A percentile compares a stretch with the other conserved stretches of the same genome.
Evolutionary conservation across 30 jellyfish, hydroid and myxozoan genomes (phyloP).

Genomic region (Pelagia noctiluca): DNA sequence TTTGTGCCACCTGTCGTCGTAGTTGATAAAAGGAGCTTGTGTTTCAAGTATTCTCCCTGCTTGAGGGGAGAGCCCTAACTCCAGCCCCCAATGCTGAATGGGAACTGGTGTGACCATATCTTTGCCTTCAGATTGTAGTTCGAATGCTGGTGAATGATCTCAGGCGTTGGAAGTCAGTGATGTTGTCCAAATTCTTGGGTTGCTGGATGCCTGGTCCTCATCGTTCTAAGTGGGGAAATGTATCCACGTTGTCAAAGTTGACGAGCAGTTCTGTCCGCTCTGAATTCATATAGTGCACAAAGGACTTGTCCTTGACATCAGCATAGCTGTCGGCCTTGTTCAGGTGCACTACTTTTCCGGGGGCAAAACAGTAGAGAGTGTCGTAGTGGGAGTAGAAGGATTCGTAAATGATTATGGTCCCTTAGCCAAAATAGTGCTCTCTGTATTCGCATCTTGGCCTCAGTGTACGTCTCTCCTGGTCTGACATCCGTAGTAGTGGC

Average conservation of each 20-base stretch:
- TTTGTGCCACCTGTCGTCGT: slow-evolving; percentile 22
- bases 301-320: neutral
- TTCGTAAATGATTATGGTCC: neutral
- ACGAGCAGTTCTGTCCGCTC: neutral
- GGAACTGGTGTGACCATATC: slow-evolving; percentile 18
- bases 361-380: slow-evolving; percentile 13
- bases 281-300: neutral
- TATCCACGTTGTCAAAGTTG: neutral
- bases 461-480: too few relatives aligned
- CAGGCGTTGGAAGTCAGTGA: neutral
- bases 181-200: neutral
- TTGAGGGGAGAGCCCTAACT: neutral
- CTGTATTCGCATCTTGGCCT: too few relatives aligned
- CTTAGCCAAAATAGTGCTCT: too few relatives aligned
- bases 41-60: slow-evolving; percentile 16
- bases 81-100: slow-evolving; percentile 27
- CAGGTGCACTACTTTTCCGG: slow-evolving; percentile 1
- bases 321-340: neutral
- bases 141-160: neutral
- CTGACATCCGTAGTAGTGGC: too few relatives aligned
- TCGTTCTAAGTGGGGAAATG: neutral
- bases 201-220: slow-evolving; percentile 1
- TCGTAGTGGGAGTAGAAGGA: too few relatives aligned
- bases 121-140: slow-evolving; percentile 18
- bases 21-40: slow-evolving; percentile 9